phyloP scores from a whole-genome alignment of 2,797 vertebrate genomes.

The Acanthurus lineatus region DNA sequence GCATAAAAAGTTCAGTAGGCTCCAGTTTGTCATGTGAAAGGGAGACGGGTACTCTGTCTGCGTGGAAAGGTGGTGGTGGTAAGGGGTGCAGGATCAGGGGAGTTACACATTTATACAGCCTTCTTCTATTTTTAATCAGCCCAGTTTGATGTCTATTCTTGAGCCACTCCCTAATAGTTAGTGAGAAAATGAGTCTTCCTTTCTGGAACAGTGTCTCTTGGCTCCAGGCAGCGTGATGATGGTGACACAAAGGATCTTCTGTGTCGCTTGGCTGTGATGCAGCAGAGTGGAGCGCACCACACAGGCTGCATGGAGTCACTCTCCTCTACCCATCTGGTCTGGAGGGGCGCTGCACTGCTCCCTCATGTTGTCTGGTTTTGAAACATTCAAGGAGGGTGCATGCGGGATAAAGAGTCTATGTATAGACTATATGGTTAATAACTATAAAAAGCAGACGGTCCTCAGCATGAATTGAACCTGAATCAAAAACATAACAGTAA shows the following conservation, averaged over 20 bases:
- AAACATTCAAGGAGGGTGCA: conserved; percentile 11
- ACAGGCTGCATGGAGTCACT: conserved; percentile 57
- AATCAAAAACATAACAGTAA: not conserved
- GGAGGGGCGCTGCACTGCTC: conserved; percentile 40
- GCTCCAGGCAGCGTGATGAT: conserved; percentile 74
- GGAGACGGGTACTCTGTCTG: conserved; percentile 9
- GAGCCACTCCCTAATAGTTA: conserved; percentile 78
- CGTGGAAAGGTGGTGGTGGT: too few species aligned
- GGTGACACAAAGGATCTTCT: conserved; percentile 81
- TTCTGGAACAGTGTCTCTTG: conserved; percentile 80
- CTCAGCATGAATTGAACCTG: not conserved
- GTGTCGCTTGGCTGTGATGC: conserved; percentile 80
- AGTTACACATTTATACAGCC: conserved; percentile 58
- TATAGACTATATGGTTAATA: conserved; percentile 1
- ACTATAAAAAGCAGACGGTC: not conserved
- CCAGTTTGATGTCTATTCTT: conserved; percentile 84
- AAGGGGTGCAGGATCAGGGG: conserved; percentile 45
- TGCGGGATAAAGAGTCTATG: conserved; percentile 4
- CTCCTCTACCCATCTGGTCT: conserved; percentile 68
- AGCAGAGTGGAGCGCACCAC: conserved; percentile 62
- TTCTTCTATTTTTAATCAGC: conserved; percentile 84
- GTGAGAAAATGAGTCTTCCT: conserved; percentile 78
- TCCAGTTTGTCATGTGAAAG: conserved; percentile 38
- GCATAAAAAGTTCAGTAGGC: conserved; percentile 30
- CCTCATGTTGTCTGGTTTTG: conserved; percentile 51